Evolutionary conservation across 2,888 invertebrate species (phyloP).

Genomic region (Eurytoma adleriae): DNA sequence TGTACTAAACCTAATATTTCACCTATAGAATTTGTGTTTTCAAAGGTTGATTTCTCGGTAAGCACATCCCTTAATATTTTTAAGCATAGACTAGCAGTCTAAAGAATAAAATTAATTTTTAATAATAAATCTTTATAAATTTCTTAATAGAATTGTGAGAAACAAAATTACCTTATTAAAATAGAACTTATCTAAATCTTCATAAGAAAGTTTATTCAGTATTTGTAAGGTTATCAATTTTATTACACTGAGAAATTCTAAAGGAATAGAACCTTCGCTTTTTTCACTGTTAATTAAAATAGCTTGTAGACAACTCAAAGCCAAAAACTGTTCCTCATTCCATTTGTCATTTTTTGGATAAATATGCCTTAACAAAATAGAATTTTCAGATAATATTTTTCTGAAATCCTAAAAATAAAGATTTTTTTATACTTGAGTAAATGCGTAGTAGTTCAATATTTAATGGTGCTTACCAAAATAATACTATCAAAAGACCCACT

Average conservation of each 20-base stretch:
- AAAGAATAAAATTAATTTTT: constrained; percentile 54
- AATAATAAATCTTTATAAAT: neutral
- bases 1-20: constrained; percentile 70
- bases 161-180: constrained; percentile 34
- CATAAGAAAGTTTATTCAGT: constrained; percentile 43
- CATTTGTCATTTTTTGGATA: constrained; percentile 59
- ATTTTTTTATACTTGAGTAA: constrained; percentile 13
- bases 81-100: constrained; percentile 66
- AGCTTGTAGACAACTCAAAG: constrained; percentile 68
- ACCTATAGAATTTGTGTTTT: constrained; percentile 64
- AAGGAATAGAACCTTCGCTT: constrained; percentile 56
- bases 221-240: constrained; percentile 61
- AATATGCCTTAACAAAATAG: constrained; percentile 61
- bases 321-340: constrained; percentile 65
- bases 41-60: constrained; percentile 57
- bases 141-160: neutral
- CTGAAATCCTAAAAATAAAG: constrained; percentile 62
- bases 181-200: constrained; percentile 46
- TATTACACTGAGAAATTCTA: constrained; percentile 61
- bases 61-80: constrained; percentile 64
- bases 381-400: constrained; percentile 63
- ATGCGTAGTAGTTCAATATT: neutral
- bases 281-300: constrained; percentile 63
- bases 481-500: constrained; percentile 62
- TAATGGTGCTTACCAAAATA: constrained; percentile 60